Base-by-base conservation (phyloP, 1,140 invertebrate species). In the Wasmannia auropunctata region DNA sequence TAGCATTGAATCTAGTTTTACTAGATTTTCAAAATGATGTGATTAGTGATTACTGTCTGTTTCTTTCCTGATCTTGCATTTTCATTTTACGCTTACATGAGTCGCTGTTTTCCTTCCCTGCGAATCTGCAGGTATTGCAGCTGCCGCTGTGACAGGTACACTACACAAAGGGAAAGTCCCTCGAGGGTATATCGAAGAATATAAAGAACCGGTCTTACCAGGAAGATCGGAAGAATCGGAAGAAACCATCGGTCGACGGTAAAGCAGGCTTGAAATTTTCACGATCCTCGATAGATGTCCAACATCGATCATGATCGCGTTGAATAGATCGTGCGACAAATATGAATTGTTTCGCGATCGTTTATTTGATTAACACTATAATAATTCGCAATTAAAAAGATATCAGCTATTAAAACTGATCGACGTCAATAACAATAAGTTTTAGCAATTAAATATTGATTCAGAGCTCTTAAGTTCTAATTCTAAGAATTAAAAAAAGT, bases 281-380 rank as follows among this genome's bases (percentile, higher is more conserved):
- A 34, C 22, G 65, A 81, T 72, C 11, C 14, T 49, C n/a, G n/a
- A 31, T 83, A 43, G 22, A 85, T 85, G 51, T 86, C 85, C 1
- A 37, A 28, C 85, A 91, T 87, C 60, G 77, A 91, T 91, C 63
- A 74, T 65, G 58, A 63, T 87, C 37, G 31, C n/a, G 54, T 77
- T 46, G 1, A 40, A 79, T 74, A 49, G 58, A 88, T 84, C 72
- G 14, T 31, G 19, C 10, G 51, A 65, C 28, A 49, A 76, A 69
- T 37, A 65, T 14, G 5, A 2, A 54, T 37, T 11, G 5, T 37
- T 19, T 19, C n/a, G 22, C 5, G 5, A 54, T 54, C 19, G 25
- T 40, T 54, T 10, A 40, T 69, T 69, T 69, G 31, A 67, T 46
- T 54, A 54, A 28, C 37, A 10, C 2, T 22, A 40, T 0, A 19